A percentile compares a stretch with the other conserved stretches of the same genome.
Evolutionary conservation across 2,888 invertebrate genomes (phyloP).

Genomic region (Ctena decussata): DNA sequence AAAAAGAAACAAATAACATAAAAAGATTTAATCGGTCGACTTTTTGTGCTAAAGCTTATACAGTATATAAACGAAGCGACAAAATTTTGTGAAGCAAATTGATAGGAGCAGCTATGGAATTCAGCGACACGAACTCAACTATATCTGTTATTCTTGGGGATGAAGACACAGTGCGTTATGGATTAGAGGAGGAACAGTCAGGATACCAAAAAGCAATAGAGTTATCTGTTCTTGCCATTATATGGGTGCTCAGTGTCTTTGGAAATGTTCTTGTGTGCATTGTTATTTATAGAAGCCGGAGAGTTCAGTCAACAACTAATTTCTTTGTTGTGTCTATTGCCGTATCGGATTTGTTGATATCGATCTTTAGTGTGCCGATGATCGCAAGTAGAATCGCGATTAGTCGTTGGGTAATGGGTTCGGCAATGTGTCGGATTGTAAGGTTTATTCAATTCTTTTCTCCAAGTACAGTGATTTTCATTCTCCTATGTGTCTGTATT

Average conservation of each 20-base stretch:
- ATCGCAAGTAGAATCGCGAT: slow-evolving; percentile 69
- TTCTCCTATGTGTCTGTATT: slow-evolving; percentile 80
- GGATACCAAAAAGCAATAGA: slow-evolving; percentile 39
- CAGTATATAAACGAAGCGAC: too few relatives aligned
- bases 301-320: slow-evolving; percentile 86
- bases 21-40: too few relatives aligned
- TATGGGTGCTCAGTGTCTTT: slow-evolving; percentile 73
- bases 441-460: slow-evolving; percentile 75
- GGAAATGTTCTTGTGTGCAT: slow-evolving; percentile 83
- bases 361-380: slow-evolving; percentile 77
- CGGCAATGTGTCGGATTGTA: slow-evolving; percentile 78
- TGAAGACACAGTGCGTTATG: not conserved
- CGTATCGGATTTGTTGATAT: slow-evolving; percentile 74
- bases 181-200: slow-evolving; percentile 11
- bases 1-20: too few relatives aligned
- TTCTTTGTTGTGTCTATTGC: slow-evolving; percentile 85
- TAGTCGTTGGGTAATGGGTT: slow-evolving; percentile 76
- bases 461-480: slow-evolving; percentile 73
- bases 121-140: not conserved
- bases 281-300: slow-evolving; percentile 84
- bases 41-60: too few relatives aligned
- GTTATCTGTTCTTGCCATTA: slow-evolving; percentile 26
- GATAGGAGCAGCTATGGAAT: not conserved
- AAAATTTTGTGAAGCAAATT: too few relatives aligned
- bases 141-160: not conserved